phyloP scores from a whole-genome alignment of 2,113 vertebrate genomes.

The Pangasianodon gigas region DNA sequence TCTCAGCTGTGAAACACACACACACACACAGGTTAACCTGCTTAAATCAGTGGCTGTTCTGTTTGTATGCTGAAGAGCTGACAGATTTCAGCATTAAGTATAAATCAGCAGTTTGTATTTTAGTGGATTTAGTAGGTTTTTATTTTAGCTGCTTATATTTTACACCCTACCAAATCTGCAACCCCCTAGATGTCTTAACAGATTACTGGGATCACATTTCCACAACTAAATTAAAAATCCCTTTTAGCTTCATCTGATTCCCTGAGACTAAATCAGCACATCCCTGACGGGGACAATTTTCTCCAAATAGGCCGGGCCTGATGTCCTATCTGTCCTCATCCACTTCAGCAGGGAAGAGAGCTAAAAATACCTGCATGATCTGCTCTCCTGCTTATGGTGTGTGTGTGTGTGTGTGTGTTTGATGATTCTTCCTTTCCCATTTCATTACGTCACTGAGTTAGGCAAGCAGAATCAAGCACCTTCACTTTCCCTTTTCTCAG shows the following conservation, averaged over 20 bases:
- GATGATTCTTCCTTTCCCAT: conserved; percentile 22
- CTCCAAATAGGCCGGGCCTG: background rate
- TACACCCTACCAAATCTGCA: background rate
- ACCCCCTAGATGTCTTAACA: background rate
- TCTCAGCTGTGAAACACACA: background rate
- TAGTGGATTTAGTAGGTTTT: background rate
- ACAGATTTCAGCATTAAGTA: background rate
- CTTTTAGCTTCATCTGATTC: background rate
- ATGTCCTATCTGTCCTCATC: conserved; percentile 17
- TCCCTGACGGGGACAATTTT: background rate
- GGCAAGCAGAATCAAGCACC: background rate
- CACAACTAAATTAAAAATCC: background rate
- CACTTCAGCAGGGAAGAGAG: background rate
- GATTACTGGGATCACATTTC: background rate
- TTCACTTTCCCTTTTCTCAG: background rate
- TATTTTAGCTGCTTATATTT: background rate
- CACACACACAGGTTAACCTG: background rate
- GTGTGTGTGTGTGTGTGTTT: conserved; percentile 3
- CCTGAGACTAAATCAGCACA: background rate
- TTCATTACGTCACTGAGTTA: conserved; percentile 33
- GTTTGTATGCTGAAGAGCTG: background rate
- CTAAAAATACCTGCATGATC: conserved; percentile 3
- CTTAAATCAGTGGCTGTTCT: background rate
- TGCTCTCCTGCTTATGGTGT: background rate
- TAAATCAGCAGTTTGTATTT: background rate